These are phyloP conservation scores for Cerastoderma edule DNA, from an alignment of 2,888 invertebrate genomes.

Conservation along the genomic window DNA sequence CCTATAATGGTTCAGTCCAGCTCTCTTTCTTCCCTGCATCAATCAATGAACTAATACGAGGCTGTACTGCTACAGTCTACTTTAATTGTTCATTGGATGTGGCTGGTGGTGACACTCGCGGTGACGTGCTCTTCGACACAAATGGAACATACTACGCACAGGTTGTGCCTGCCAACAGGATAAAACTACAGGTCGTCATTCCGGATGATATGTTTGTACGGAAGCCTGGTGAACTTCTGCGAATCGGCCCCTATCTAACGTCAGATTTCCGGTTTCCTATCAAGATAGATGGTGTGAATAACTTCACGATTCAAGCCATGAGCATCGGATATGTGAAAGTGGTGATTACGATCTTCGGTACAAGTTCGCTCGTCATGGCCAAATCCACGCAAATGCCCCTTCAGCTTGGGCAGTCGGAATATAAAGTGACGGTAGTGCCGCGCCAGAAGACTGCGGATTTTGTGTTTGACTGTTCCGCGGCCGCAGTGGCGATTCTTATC, in stretches of 20 bases:
- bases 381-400: slow-evolving; percentile 60
- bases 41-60: slow-evolving; percentile 73
- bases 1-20: slow-evolving; percentile 72
- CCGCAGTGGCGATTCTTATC: slow-evolving; percentile 80
- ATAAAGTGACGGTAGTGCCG: slow-evolving; percentile 68
- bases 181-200: slow-evolving; percentile 49
- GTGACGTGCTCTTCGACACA: slow-evolving; percentile 28
- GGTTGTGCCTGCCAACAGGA: slow-evolving; percentile 46
- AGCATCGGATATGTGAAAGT: slow-evolving; percentile 76
- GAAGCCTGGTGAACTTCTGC: slow-evolving; percentile 35
- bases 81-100: slow-evolving; percentile 71
- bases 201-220: slow-evolving; percentile 57
- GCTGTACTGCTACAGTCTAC: slow-evolving; percentile 73
- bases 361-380: slow-evolving; percentile 61
- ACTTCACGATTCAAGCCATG: slow-evolving; percentile 74
- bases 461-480: slow-evolving; percentile 80
- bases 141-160: slow-evolving; percentile 47
- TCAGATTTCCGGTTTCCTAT: slow-evolving; percentile 61
- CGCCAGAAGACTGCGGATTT: slow-evolving; percentile 77
- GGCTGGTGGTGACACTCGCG: slow-evolving; percentile 42
- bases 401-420: slow-evolving; percentile 69
- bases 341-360: slow-evolving; percentile 73
- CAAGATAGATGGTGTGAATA: slow-evolving; percentile 65
- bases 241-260: slow-evolving; percentile 42
- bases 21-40: slow-evolving; percentile 75